These are phyloP conservation scores for Lasioglossum albipes DNA, from an alignment of 1,140 invertebrate genomes.

Conservation along the genomic window DNA sequence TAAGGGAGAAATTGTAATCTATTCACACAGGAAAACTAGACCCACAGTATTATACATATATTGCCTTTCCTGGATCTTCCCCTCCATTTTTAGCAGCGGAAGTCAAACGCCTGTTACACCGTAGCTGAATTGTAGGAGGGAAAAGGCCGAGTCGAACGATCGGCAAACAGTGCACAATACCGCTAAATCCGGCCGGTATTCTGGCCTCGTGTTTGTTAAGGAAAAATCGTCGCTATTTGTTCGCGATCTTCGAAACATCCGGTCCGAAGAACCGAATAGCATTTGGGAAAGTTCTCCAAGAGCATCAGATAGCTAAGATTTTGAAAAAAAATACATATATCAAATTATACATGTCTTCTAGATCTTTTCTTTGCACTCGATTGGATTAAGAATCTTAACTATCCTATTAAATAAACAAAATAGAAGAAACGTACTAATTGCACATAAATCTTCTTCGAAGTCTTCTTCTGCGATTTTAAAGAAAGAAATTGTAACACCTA, in stretches of 20 bases:
- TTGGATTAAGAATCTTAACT: too few relatives aligned
- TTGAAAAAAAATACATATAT: too few relatives aligned
- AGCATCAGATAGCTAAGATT: too few relatives aligned
- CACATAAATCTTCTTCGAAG: too few relatives aligned
- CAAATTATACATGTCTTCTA: too few relatives aligned
- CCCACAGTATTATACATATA: background rate
- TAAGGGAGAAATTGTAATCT: slow-evolving; percentile 10
- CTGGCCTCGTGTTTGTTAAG: background rate
- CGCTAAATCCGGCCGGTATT: background rate
- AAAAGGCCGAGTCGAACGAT: slow-evolving; percentile 12
- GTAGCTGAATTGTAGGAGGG: slow-evolving; percentile 47
- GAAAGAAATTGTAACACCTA: too few relatives aligned
- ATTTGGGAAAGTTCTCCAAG: background rate
- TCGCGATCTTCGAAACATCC: background rate
- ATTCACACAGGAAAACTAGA: slow-evolving; percentile 7
- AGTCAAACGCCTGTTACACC: slow-evolving; percentile 49
- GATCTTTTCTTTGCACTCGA: too few relatives aligned
- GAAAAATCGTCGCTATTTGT: background rate
- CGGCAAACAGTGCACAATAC: slow-evolving; percentile 1
- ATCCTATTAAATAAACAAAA: too few relatives aligned
- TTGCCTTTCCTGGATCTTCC: slow-evolving; percentile 2
- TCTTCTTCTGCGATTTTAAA: too few relatives aligned
- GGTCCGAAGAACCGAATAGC: slow-evolving; percentile 47
- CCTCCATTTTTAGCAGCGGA: slow-evolving; percentile 31
- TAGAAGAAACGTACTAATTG: too few relatives aligned